These are phyloP conservation scores for Thumatha senex DNA, from an alignment of 2,888 invertebrate genomes.

Conservation along the genomic window DNA sequence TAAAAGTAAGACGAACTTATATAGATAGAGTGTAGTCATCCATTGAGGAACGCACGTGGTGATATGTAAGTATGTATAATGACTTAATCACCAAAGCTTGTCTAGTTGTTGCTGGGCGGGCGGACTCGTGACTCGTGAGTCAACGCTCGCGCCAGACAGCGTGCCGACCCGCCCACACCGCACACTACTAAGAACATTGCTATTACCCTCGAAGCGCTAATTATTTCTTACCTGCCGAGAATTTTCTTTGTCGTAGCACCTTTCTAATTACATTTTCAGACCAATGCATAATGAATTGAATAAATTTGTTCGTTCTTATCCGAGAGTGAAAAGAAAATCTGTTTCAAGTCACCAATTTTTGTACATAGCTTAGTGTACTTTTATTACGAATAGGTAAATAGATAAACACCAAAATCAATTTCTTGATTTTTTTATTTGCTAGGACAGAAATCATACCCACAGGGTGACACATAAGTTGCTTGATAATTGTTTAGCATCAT, in stretches of 20 bases:
- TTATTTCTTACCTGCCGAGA: slow-evolving; percentile 23
- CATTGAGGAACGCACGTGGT: slow-evolving; percentile 8
- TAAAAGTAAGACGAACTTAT: neutral
- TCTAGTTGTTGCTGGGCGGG: slow-evolving; percentile 31
- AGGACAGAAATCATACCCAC: too few relatives aligned
- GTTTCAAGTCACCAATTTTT: neutral
- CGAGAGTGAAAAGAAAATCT: neutral
- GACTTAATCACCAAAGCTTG: neutral
- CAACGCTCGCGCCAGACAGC: slow-evolving; percentile 54
- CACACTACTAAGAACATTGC: slow-evolving; percentile 6
- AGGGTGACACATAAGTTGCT: too few relatives aligned
- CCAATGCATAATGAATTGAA: neutral
- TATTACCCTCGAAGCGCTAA: slow-evolving; percentile 16
- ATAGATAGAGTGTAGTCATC: neutral
- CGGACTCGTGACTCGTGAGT: slow-evolving; percentile 46
- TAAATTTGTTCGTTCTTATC: neutral
- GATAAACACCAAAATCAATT: too few relatives aligned
- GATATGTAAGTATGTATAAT: slow-evolving; percentile 16
- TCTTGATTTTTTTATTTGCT: too few relatives aligned
- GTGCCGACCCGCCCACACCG: slow-evolving; percentile 37
- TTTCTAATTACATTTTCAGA: slow-evolving; percentile 5
- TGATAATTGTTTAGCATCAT: too few relatives aligned
- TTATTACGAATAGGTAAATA: neutral
- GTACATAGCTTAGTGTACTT: too few relatives aligned
- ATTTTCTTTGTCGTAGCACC: slow-evolving; percentile 14